Percentiles rank a stretch among this genome's conserved stretches.
Evolutionary conservation across 2,113 vertebrate genomes (phyloP).

Genomic region (Rhabdornis inornatus): DNA sequence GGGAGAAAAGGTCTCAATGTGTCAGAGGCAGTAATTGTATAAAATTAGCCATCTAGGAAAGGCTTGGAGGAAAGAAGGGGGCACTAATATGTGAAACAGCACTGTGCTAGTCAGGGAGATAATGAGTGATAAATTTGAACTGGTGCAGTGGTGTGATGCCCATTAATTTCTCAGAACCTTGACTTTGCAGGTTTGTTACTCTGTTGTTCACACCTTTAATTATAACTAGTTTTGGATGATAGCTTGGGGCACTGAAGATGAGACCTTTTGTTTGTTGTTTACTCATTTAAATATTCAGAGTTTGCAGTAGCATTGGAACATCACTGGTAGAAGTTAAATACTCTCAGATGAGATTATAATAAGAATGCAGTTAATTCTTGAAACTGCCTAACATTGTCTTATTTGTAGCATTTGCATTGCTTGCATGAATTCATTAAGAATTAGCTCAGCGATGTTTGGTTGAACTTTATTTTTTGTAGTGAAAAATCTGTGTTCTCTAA

Average conservation of each 20-base stretch:
- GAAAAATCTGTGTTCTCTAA: neutral
- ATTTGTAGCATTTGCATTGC: conserved; percentile 11
- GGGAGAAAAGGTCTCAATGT: conserved; percentile 22
- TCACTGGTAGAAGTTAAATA: conserved; percentile 50
- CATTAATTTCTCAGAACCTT: conserved; percentile 70
- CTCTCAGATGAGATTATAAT: conserved; percentile 28
- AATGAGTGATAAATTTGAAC: conserved; percentile 69
- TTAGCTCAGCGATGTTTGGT: neutral
- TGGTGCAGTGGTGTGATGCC: conserved; percentile 57
- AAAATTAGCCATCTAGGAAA: conserved; percentile 60
- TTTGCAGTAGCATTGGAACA: conserved; percentile 39
- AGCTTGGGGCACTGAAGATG: conserved; percentile 46
- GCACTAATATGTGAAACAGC: conserved; percentile 19
- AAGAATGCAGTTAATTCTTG: conserved; percentile 14
- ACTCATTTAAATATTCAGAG: conserved; percentile 61
- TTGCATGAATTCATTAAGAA: conserved; percentile 36
- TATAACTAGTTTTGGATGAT: conserved; percentile 67
- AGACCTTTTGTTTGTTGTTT: conserved; percentile 71
- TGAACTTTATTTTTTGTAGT: neutral
- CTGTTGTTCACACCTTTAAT: conserved; percentile 76
- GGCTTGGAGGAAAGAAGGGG: conserved; percentile 22
- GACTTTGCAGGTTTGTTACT: conserved; percentile 72
- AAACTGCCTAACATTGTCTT: neutral
- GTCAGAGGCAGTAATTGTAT: conserved; percentile 62
- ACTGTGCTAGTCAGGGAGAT: conserved; percentile 28